Percentiles rank a stretch among this genome's conserved stretches.
Conservation (phyloP, 2,797 vertebrate genomes). For the Cossypha polioptera region DNA sequence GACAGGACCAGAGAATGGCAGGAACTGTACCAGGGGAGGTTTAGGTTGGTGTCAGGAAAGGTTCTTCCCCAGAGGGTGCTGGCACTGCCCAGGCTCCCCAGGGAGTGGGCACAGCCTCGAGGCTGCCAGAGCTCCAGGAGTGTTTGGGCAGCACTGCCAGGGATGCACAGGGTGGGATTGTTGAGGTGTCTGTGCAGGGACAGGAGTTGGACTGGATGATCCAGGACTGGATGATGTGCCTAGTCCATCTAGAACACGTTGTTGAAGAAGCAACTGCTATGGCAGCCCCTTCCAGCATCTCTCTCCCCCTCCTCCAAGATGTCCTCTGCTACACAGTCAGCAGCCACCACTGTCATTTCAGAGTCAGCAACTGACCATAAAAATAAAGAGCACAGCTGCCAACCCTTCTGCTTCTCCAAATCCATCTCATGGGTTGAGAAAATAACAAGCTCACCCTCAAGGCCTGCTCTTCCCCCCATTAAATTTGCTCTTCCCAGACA, state of each 20-base stretch:
- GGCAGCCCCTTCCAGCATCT: not conserved
- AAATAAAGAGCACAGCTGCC: not conserved
- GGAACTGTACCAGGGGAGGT: accelerated
- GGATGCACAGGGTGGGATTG: not conserved
- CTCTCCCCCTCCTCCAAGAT: not conserved
- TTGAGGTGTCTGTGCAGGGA: not conserved
- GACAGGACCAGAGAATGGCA: accelerated
- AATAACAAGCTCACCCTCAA: not conserved
- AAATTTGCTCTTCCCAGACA: not conserved
- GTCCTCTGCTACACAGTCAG: not conserved
- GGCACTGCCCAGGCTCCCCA: not conserved
- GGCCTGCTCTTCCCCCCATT: not conserved
- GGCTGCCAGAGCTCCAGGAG: not conserved
- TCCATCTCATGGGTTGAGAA: not conserved
- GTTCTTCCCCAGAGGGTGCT: not conserved
- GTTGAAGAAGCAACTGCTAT: not conserved
- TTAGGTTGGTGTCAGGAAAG: accelerated
- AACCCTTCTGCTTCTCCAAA: not conserved
- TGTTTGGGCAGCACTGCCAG: accelerated
- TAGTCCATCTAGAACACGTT: too few relatives aligned
- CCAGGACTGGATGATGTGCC: accelerated
- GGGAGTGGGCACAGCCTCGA: not conserved
- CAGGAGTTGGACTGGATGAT: accelerated
- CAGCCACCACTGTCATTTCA: not conserved
- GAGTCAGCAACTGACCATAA: not conserved